These are phyloP conservation scores for Chymomyza procnemis DNA, from an alignment of 2,888 invertebrate genomes.

Conservation along the genomic window DNA sequence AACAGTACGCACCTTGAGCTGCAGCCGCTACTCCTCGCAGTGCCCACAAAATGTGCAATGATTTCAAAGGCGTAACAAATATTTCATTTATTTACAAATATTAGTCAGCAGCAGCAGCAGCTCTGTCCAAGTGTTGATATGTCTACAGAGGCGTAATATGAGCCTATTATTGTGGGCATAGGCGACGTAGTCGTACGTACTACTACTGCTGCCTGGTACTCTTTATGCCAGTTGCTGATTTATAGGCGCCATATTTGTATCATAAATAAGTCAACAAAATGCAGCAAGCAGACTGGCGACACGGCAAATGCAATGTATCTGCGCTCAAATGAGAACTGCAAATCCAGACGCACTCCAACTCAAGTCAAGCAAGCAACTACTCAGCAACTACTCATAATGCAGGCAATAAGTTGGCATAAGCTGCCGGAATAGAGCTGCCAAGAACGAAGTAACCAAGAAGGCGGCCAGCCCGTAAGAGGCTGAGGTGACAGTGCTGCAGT, in stretches of 20 bases:
- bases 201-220: background rate
- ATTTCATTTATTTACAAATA: conserved; percentile 15
- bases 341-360: background rate
- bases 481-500: background rate
- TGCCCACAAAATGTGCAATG: conserved; percentile 8
- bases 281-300: conserved; percentile 17
- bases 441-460: background rate
- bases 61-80: conserved; percentile 14
- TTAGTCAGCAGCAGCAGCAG: background rate
- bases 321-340: background rate
- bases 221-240: background rate
- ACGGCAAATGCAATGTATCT: background rate
- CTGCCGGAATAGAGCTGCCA: conserved; percentile 7
- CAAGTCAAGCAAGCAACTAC: background rate
- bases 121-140: background rate
- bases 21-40: background rate
- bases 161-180: background rate
- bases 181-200: no score
- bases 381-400: conserved; percentile 37
- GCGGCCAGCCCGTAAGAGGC: background rate
- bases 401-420: conserved; percentile 35
- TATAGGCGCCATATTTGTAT: conserved; percentile 23
- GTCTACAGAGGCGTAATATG: background rate
- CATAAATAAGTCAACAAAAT: conserved; percentile 44
- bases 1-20: no score